Evolutionary conservation across 2,888 invertebrate genomes (phyloP).

Genomic region (Isotomurus palustris): DNA sequence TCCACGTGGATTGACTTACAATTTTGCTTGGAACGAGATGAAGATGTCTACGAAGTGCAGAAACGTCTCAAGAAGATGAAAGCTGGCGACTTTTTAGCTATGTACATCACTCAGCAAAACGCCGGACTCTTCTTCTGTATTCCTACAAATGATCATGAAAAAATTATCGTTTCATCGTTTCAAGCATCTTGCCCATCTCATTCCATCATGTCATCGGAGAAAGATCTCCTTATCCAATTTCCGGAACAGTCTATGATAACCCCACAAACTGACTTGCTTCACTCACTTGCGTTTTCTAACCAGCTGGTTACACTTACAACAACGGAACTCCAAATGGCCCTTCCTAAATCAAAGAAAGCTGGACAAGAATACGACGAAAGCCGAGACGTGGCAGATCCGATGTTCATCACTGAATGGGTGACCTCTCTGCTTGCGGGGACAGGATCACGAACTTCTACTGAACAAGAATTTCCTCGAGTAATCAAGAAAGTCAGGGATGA

Average conservation of each 20-base stretch:
- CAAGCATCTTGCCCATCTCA: neutral
- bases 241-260: slow-evolving; percentile 3
- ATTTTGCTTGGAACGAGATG: too few relatives aligned
- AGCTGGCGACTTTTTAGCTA: slow-evolving; percentile 12
- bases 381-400: slow-evolving; percentile 9
- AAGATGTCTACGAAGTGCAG: neutral
- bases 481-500: slow-evolving; percentile 21
- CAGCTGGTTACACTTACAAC: neutral
- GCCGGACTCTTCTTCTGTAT: slow-evolving; percentile 11
- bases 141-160: neutral
- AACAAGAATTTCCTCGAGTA: slow-evolving; percentile 5
- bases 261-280: slow-evolving; percentile 4
- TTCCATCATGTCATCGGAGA: neutral
- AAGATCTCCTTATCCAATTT: neutral
- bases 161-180: slow-evolving; percentile 9
- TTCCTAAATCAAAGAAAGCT: neutral
- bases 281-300: slow-evolving; percentile 2
- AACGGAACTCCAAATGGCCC: neutral
- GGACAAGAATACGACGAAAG: slow-evolving; percentile 1
- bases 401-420: slow-evolving; percentile 18
- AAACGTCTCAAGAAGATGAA: neutral
- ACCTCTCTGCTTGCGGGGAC: neutral
- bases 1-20: neutral
- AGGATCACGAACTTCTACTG: neutral
- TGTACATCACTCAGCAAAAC: slow-evolving; percentile 21